These are phyloP conservation scores for Bellardia pandia DNA, from an alignment of 2,888 invertebrate genomes.

Conservation along the genomic window DNA sequence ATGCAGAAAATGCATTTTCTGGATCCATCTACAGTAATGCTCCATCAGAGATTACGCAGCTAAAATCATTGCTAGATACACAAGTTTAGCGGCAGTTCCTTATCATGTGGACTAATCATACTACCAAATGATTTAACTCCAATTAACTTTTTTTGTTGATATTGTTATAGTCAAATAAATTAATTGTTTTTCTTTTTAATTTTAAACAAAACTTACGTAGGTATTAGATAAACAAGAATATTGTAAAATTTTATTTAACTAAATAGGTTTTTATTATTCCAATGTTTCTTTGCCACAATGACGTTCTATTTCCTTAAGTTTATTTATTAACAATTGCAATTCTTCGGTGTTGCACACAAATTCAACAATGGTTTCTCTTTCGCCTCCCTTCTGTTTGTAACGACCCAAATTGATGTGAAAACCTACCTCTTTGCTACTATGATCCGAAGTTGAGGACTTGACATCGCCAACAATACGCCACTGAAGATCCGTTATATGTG, in stretches of 20 bases:
- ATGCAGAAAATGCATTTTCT: constrained; percentile 81
- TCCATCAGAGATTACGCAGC: constrained; percentile 84
- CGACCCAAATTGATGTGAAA: constrained; percentile 82
- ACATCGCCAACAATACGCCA: constrained; percentile 83
- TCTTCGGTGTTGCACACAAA: constrained; percentile 84
- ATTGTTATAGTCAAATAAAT: constrained; percentile 68
- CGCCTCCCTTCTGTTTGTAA: constrained; percentile 80
- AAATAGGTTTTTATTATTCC: constrained; percentile 53
- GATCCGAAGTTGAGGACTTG: constrained; percentile 81
- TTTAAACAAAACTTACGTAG: constrained; percentile 14
- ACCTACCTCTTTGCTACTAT: constrained; percentile 79
- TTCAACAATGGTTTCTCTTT: constrained; percentile 81
- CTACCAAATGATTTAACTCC: constrained; percentile 40
- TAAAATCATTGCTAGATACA: constrained; percentile 82
- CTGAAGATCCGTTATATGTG: constrained; percentile 83
- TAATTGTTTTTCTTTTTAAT: constrained; percentile 47
- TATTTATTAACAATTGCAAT: constrained; percentile 82
- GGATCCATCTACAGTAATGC: constrained; percentile 88
- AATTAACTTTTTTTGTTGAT: constrained; percentile 55
- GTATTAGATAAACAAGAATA: constrained; percentile 26
- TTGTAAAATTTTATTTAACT: not conserved
- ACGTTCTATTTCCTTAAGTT: constrained; percentile 83
- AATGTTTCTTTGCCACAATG: constrained; percentile 80
- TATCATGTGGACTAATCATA: constrained; percentile 25
- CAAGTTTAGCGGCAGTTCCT: constrained; percentile 72